These are phyloP conservation scores for Tyria jacobaeae DNA, from an alignment of 2,888 invertebrate species.

Conservation along the genomic window DNA sequence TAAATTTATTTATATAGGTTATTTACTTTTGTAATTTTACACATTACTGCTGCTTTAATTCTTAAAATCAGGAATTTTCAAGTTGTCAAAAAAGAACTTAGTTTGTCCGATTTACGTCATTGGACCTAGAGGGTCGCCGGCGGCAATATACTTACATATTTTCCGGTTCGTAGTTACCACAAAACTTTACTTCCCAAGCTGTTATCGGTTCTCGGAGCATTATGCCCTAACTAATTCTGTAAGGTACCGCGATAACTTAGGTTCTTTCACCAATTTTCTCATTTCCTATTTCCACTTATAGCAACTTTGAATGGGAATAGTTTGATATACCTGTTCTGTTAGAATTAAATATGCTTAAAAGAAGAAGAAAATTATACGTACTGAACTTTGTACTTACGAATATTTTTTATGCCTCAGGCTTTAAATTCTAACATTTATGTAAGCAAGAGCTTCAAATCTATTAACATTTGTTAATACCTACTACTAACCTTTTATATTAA, in stretches of 20 bases:
- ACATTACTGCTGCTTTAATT: no score
- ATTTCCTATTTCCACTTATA: conserved; percentile 35
- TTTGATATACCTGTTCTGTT: neutral
- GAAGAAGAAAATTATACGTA: no score
- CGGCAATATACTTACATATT: conserved; percentile 33
- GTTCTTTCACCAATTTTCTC: conserved; percentile 32
- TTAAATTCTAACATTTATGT: no score
- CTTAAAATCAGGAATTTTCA: no score
- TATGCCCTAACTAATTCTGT: conserved; percentile 47
- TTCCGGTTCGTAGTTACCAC: conserved; percentile 17
- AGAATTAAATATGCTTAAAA: no score
- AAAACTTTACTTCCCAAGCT: conserved; percentile 41
- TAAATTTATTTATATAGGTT: no score
- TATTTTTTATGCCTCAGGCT: no score
- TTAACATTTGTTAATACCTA: no score
- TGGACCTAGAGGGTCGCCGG: conserved; percentile 7
- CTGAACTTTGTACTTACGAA: no score
- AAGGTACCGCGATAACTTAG: conserved; percentile 41
- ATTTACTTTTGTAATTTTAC: no score
- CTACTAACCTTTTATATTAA: neutral
- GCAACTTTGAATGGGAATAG: conserved; percentile 20
- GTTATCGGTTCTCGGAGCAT: conserved; percentile 43
- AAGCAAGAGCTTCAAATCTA: no score
- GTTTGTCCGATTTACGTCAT: neutral
- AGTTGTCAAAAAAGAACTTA: no score